These are phyloP conservation scores for Onychorhynchus coronatus DNA, from an alignment of 2,113 vertebrate genomes.

Conservation along the genomic window DNA sequence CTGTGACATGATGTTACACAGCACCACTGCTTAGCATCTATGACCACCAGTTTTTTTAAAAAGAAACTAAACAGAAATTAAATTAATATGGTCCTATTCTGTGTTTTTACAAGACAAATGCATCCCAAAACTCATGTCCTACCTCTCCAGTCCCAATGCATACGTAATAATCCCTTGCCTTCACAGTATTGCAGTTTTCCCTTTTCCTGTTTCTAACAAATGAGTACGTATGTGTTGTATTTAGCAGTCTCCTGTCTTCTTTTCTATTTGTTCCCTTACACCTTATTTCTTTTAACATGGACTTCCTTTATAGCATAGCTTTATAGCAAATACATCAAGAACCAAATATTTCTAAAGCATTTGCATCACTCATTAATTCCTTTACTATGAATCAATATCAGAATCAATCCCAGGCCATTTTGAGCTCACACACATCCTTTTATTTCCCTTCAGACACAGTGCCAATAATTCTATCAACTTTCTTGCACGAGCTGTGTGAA, in stretches of 20 bases:
- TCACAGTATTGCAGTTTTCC: neutral
- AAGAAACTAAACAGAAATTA: neutral
- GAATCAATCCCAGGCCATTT: neutral
- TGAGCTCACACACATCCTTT: neutral
- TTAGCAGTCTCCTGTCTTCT: neutral
- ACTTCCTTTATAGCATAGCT: neutral
- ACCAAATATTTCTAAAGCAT: neutral
- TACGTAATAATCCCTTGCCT: neutral
- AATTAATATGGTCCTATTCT: neutral
- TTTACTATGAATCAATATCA: neutral
- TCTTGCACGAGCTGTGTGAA: neutral
- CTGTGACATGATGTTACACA: neutral
- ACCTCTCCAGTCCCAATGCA: neutral
- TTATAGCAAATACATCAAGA: neutral
- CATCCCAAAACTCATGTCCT: neutral
- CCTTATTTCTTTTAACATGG: neutral
- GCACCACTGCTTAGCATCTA: neutral
- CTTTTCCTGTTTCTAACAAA: neutral
- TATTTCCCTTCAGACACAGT: neutral
- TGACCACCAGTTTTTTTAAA: neutral
- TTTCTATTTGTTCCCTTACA: neutral
- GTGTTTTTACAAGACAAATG: neutral
- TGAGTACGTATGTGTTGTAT: neutral
- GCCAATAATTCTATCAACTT: neutral
- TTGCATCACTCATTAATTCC: neutral